Base-by-base conservation (phyloP, 2,797 vertebrate genomes). In the Discoglossus pictus region DNA sequence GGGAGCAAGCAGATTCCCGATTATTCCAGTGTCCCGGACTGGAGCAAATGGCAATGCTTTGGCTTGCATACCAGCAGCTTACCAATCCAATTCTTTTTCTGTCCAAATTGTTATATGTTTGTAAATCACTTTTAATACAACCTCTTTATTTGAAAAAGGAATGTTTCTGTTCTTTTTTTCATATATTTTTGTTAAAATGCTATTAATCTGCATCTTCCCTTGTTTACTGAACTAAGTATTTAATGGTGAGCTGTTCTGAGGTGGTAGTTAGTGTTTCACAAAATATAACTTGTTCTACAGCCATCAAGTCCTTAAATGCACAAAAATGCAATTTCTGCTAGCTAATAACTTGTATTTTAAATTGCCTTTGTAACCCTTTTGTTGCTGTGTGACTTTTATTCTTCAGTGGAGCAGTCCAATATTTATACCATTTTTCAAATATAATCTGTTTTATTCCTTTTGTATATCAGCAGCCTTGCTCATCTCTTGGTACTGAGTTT, bases 51-150 rank as follows among this genome's bases (percentile, higher is more conserved):
- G 61, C 74, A 47, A 80, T 78, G 75, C 76, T 76, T 73, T 79
- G 79, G 74, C 84, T 84, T 84, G 75, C 76, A 62, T 20, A 61
- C 66, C 66, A 74, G 81, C 80, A 34, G 79, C 84, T 72, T 74
- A 65, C 27, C 76, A 81, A 65, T 73, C 10, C 62, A 69, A 61
- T 65, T 80, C 75, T 52, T 79, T 59, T 34, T 81, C 78, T 69
- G 66, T 76, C 80, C 72, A 75, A 79, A 77, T 65, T 68, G 81
- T 82, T 76, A 70, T 78, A 73, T 79, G 81, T 83, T 82, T 81
- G 75, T 87, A 77, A 13, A 73, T 71, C 72, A 78, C 54, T 82
- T 83, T 80, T 83, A 76, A 79, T 79, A 79, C 50, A 80, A 40
- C 80, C 70, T 74, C 78, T 77, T 72, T 73, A 64, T 76, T 72